A percentile compares a stretch with the other conserved stretches of the same genome.
phyloP scores from a whole-genome alignment of 2,888 invertebrate species.

The Dynastes maya region DNA sequence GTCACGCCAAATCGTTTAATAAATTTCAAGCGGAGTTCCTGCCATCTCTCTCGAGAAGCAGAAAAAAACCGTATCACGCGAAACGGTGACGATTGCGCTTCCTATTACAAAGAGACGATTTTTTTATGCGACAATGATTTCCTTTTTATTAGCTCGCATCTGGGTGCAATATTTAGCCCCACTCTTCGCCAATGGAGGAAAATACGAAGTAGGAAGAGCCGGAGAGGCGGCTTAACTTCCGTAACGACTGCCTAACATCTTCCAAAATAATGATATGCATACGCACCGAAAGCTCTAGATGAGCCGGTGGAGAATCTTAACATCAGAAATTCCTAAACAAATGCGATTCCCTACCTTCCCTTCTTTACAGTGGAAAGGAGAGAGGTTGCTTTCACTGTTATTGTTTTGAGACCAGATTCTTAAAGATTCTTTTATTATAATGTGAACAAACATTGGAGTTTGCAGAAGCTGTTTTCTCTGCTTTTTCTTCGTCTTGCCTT shows the following conservation, averaged over 20 bases:
- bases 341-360: slow-evolving; percentile 14
- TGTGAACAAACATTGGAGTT: slow-evolving; percentile 29
- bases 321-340: slow-evolving; percentile 42
- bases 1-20: slow-evolving; percentile 37
- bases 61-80: slow-evolving; percentile 37
- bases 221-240: slow-evolving; percentile 32
- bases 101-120: slow-evolving; percentile 43
- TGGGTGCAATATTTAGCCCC: slow-evolving; percentile 42
- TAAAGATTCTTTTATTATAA: slow-evolving; percentile 45
- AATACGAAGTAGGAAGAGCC: slow-evolving; percentile 26
- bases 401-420: slow-evolving; percentile 40
- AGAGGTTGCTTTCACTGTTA: slow-evolving; percentile 20
- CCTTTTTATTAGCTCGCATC: slow-evolving; percentile 47
- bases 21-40: slow-evolving; percentile 22
- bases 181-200: background rate
- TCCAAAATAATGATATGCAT: slow-evolving; percentile 46
- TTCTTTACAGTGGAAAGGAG: background rate
- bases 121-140: slow-evolving; percentile 45
- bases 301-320: slow-evolving; percentile 41
- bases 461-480: slow-evolving; percentile 24
- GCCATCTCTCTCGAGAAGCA: background rate
- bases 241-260: slow-evolving; percentile 42
- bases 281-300: slow-evolving; percentile 41
- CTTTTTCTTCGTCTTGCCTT: slow-evolving; percentile 3
- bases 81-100: slow-evolving; percentile 41